Conservation (phyloP, 1,140 invertebrate genomes). For the Brachionus paranguensis region DNA sequence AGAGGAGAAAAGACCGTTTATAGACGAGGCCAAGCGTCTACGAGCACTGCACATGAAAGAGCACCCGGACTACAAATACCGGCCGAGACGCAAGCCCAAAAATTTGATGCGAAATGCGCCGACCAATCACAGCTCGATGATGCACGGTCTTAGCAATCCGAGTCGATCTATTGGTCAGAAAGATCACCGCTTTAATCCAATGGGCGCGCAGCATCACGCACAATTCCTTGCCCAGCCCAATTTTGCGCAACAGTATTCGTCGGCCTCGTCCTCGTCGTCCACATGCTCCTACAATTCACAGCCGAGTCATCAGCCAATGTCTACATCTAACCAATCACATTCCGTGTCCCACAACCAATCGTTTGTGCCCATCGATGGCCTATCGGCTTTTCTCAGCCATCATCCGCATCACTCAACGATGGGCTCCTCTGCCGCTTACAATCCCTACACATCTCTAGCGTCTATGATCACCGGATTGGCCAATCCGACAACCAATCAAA, state of each 20-base stretch:
- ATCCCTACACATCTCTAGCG: slow-evolving; percentile 14
- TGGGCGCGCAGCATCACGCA: background rate
- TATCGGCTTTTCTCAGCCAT: slow-evolving; percentile 27
- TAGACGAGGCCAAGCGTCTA: slow-evolving; percentile 95
- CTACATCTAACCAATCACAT: background rate
- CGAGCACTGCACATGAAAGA: slow-evolving; percentile 98
- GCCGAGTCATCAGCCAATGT: background rate
- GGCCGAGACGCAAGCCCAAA: slow-evolving; percentile 59
- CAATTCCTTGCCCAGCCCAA: background rate
- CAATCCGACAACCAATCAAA: background rate
- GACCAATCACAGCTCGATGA: background rate
- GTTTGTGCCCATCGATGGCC: slow-evolving; percentile 11
- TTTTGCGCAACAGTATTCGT: slow-evolving; percentile 15
- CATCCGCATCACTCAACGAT: background rate
- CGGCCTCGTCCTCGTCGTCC: background rate
- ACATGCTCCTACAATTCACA: background rate
- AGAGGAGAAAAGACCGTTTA: slow-evolving; percentile 92
- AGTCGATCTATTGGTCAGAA: background rate
- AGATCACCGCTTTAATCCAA: background rate
- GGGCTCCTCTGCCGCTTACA: background rate
- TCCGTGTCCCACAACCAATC: background rate
- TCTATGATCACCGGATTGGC: slow-evolving; percentile 35
- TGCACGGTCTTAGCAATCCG: background rate
- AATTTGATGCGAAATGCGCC: slow-evolving; percentile 11
- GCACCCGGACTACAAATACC: slow-evolving; percentile 97